A percentile compares a stretch with the other conserved stretches of the same genome.
Evolutionary conservation across 2,113 vertebrate species (phyloP).

Genomic region (Furnarius figulus): DNA sequence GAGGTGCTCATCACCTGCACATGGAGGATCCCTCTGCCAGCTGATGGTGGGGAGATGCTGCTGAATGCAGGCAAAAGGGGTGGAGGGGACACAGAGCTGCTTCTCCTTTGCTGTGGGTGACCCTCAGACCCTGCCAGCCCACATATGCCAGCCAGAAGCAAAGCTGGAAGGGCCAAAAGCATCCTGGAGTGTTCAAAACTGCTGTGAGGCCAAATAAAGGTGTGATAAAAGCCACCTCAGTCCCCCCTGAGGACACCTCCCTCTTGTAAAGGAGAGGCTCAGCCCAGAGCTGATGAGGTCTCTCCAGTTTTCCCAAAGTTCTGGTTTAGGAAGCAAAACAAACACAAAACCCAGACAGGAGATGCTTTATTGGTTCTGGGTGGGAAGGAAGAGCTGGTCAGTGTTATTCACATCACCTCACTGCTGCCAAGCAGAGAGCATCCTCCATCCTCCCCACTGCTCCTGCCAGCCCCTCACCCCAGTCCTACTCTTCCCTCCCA

Average conservation of each 20-base stretch:
- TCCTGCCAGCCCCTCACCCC: fast-evolving
- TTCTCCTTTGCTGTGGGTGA: not conserved
- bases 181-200: not conserved
- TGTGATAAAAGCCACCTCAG: not conserved
- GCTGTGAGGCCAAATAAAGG: not conserved
- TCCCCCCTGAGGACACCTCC: not conserved
- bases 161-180: not conserved
- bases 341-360: not conserved
- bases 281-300: fast-evolving
- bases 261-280: not conserved
- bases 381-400: not conserved
- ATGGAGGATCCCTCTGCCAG: not conserved
- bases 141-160: not conserved
- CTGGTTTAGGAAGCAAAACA: not conserved
- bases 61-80: not conserved
- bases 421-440: not conserved
- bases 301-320: not conserved
- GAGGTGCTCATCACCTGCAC: not conserved
- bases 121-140: not conserved
- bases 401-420: not conserved
- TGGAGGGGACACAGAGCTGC: not conserved
- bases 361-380: not conserved
- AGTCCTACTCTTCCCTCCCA: not conserved
- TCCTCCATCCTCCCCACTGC: not conserved
- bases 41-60: not conserved